These are phyloP conservation scores for Merops nubicus DNA, from an alignment of 2,113 vertebrate genomes.

Conservation along the genomic window DNA sequence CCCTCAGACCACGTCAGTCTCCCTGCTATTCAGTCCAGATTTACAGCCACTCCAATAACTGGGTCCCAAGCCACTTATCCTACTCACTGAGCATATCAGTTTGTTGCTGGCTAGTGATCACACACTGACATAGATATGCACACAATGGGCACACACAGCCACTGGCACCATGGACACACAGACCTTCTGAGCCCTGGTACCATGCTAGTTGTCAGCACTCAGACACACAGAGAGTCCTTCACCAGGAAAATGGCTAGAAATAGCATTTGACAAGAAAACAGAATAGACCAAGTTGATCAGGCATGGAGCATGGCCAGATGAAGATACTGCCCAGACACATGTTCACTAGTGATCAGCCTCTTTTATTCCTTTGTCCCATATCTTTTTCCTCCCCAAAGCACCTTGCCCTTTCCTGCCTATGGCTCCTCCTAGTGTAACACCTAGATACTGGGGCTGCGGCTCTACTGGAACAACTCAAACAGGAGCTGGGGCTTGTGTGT, in stretches of 20 bases:
- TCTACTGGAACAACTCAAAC: background rate
- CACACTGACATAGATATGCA: too few species aligned
- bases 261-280: background rate
- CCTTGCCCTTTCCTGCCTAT: background rate
- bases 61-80: background rate
- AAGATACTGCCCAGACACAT: background rate
- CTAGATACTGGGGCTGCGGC: background rate
- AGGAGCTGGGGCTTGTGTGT: background rate
- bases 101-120: background rate
- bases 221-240: background rate
- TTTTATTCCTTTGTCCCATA: background rate
- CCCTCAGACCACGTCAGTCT: background rate
- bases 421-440: background rate
- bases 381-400: background rate
- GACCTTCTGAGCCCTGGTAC: background rate
- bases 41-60: background rate
- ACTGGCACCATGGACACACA: background rate
- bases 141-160: background rate
- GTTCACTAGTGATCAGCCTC: background rate
- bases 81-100: background rate
- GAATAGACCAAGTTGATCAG: background rate
- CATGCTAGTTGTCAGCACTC: rapidly evolving
- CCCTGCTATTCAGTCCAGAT: background rate
- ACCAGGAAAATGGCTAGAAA: background rate
- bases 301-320: rapidly evolving